phyloP scores from a whole-genome alignment of 2,113 vertebrate species.

The Notarius quadriscutis region DNA sequence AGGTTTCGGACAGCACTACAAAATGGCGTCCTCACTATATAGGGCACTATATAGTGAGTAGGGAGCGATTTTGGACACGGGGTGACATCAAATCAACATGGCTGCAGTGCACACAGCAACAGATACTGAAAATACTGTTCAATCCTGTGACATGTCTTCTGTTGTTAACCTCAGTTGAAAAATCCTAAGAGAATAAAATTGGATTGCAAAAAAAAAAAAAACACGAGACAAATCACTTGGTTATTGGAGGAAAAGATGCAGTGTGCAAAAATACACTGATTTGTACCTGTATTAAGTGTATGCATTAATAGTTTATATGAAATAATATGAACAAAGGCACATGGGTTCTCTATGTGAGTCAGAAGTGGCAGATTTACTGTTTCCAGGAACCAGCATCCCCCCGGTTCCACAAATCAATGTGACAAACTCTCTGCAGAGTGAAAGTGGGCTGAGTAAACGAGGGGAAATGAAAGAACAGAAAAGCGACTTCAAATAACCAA shows the following conservation, averaged over 20 bases:
- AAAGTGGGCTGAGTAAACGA: background rate
- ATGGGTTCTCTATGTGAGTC: conserved; percentile 6
- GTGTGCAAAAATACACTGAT: too few species aligned
- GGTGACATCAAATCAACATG: too few species aligned
- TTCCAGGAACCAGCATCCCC: conserved; percentile 19
- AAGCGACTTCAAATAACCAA: background rate
- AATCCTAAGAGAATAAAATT: too few species aligned
- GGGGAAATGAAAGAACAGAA: background rate
- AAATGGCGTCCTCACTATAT: too few species aligned
- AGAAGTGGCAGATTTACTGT: conserved; percentile 4
- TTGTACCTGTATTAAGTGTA: background rate
- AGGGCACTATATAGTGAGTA: too few species aligned
- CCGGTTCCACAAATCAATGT: background rate
- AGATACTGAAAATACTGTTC: too few species aligned
- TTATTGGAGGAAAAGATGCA: background rate
- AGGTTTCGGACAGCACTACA: too few species aligned
- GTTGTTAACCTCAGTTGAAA: background rate
- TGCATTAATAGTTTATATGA: background rate
- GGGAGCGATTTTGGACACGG: too few species aligned
- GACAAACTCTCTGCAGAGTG: background rate
- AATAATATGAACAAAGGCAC: background rate
- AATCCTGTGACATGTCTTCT: background rate
- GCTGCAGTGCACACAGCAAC: too few species aligned
- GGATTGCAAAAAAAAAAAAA: too few species aligned
- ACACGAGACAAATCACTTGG: background rate